A percentile compares a stretch with the other conserved stretches of the same genome.
Conservation (phyloP, 2,888 invertebrate genomes). For the Drosophila mulleri region DNA sequence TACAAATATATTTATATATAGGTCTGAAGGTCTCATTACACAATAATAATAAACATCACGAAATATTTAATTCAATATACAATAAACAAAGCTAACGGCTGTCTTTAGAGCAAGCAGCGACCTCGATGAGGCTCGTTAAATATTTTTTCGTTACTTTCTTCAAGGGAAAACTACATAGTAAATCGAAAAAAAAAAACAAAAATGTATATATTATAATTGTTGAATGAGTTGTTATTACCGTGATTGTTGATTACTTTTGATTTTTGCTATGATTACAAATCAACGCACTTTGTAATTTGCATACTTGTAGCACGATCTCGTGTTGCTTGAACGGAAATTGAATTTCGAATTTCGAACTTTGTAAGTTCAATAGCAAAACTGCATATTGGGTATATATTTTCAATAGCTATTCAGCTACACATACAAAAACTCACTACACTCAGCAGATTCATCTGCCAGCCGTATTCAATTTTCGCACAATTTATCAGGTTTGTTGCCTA, state of each 20-base stretch:
- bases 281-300: conserved; percentile 65
- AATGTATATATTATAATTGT: conserved; percentile 15
- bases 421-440: conserved; percentile 5
- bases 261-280: conserved; percentile 45
- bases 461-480: conserved; percentile 30
- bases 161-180: conserved; percentile 54
- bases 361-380: conserved; percentile 20
- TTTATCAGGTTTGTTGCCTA: conserved; percentile 38
- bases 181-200: not conserved
- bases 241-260: conserved; percentile 35
- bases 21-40: conserved; percentile 40
- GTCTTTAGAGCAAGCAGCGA: conserved; percentile 40
- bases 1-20: conserved; percentile 8
- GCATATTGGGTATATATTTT: not conserved
- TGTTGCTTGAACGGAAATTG: conserved; percentile 47
- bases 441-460: conserved; percentile 6
- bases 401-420: conserved; percentile 7
- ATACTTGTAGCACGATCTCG: conserved; percentile 69
- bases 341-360: conserved; percentile 24
- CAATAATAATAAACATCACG: conserved; percentile 58
- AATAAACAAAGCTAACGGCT: conserved; percentile 33
- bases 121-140: conserved; percentile 40
- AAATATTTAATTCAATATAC: conserved; percentile 53
- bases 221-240: conserved; percentile 45
- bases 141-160: conserved; percentile 60